A percentile compares a stretch with the other conserved stretches of the same genome.
These are phyloP conservation scores for Trichomycterus rosablanca DNA, from an alignment of 2,113 vertebrate genomes.

Conservation along the genomic window DNA sequence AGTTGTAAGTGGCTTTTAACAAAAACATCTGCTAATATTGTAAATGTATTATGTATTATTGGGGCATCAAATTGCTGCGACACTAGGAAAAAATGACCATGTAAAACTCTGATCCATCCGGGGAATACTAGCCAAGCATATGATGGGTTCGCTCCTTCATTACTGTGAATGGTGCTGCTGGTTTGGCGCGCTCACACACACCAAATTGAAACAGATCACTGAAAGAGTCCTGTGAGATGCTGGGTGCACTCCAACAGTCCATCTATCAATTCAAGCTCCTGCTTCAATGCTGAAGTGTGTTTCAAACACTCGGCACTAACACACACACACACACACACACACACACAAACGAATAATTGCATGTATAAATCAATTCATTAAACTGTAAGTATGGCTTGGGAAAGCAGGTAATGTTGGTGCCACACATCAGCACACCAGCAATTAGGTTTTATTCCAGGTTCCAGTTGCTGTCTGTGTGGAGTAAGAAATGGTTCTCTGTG, in stretches of 20 bases:
- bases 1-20: too few species aligned
- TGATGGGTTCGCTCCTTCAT: conserved; percentile 50
- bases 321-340: too few species aligned
- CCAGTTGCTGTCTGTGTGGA: too few species aligned
- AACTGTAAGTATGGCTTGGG: too few species aligned
- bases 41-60: conserved; percentile 36
- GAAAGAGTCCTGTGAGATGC: conserved; percentile 46
- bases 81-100: conserved; percentile 43
- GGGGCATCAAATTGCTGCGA: conserved; percentile 44
- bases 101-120: conserved; percentile 48
- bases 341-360: too few species aligned
- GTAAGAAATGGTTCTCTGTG: too few species aligned
- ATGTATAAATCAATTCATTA: too few species aligned
- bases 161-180: conserved; percentile 42
- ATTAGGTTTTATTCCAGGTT: too few species aligned
- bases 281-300: conserved; percentile 37
- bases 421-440: too few species aligned
- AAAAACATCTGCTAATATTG: conserved; percentile 17
- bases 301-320: conserved; percentile 42
- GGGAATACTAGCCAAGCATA: conserved; percentile 46
- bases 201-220: conserved; percentile 59
- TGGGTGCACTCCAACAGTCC: conserved; percentile 36
- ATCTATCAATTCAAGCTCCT: conserved; percentile 41
- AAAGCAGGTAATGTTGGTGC: too few species aligned
- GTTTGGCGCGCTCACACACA: conserved; percentile 45